phyloP scores from a whole-genome alignment of 2,113 vertebrate species.

The Paedocypris sp. region DNA sequence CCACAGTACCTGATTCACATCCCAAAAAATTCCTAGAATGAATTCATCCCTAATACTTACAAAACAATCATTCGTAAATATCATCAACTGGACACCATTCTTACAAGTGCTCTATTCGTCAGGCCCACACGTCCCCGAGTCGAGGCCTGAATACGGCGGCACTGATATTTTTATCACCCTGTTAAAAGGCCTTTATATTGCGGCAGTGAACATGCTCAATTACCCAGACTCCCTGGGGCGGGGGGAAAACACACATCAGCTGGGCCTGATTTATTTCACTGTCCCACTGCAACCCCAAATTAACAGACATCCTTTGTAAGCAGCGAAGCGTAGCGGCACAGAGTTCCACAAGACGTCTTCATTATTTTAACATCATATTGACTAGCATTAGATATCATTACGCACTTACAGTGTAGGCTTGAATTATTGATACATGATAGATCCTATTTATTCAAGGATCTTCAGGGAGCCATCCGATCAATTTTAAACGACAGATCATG shows the following conservation, averaged over 20 bases:
- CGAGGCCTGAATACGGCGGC: constrained; percentile 9
- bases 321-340: neutral
- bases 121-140: constrained; percentile 22
- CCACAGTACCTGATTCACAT: no score
- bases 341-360: neutral
- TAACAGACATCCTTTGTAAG: constrained; percentile 33
- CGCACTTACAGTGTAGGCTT: neutral
- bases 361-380: constrained; percentile 13
- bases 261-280: constrained; percentile 61
- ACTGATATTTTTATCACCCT: constrained; percentile 41
- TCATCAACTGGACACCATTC: neutral
- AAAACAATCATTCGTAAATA: no score
- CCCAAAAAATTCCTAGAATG: no score
- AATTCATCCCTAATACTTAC: no score
- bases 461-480: neutral
- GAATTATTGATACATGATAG: neutral
- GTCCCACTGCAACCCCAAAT: constrained; percentile 57
- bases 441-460: constrained; percentile 5
- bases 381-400: neutral
- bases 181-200: constrained; percentile 57
- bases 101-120: neutral
- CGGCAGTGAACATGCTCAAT: constrained; percentile 66
- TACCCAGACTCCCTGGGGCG: constrained; percentile 54
- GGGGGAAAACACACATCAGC: constrained; percentile 63
- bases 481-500: constrained; percentile 9